phyloP scores from a whole-genome alignment of 1,140 invertebrate species.

The Drosophila sp. region DNA sequence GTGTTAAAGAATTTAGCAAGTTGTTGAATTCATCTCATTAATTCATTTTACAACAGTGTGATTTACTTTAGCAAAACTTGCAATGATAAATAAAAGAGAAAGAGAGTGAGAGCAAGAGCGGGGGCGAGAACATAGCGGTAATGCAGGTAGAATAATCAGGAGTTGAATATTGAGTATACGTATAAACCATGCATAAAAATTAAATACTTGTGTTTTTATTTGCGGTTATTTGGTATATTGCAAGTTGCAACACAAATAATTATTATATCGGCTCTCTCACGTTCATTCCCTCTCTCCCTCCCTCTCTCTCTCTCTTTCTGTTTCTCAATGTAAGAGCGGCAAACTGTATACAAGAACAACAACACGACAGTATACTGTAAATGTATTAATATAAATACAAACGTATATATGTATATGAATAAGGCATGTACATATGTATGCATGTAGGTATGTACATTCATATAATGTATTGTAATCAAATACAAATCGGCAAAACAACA shows the following conservation, averaged over 20 bases:
- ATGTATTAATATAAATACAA: conserved; percentile 12
- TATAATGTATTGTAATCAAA: conserved; percentile 70
- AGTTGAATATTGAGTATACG: too few species aligned
- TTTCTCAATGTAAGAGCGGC: conserved; percentile 16
- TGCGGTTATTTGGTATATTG: too few species aligned
- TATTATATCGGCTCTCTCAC: conserved; percentile 49
- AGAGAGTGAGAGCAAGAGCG: too few species aligned
- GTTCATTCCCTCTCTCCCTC: not conserved
- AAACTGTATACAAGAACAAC: conserved; percentile 35
- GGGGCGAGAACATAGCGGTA: too few species aligned
- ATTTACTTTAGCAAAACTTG: too few species aligned
- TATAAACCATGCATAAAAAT: too few species aligned
- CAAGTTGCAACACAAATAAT: conserved; percentile 20
- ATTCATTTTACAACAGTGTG: too few species aligned
- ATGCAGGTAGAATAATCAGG: too few species aligned
- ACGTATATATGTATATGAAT: not conserved
- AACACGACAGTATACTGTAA: conserved; percentile 14
- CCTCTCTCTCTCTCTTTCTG: conserved; percentile 3
- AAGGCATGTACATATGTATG: not conserved
- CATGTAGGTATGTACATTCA: not conserved
- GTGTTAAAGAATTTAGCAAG: conserved; percentile 50
- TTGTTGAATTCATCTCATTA: too few species aligned
- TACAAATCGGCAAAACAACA: conserved; percentile 77
- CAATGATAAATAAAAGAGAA: too few species aligned
- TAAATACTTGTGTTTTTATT: too few species aligned